A percentile compares a stretch with the other conserved stretches of the same genome.
Conservation (phyloP, 1,140 invertebrate genomes). For the Trachymyrmex cornetzi region DNA sequence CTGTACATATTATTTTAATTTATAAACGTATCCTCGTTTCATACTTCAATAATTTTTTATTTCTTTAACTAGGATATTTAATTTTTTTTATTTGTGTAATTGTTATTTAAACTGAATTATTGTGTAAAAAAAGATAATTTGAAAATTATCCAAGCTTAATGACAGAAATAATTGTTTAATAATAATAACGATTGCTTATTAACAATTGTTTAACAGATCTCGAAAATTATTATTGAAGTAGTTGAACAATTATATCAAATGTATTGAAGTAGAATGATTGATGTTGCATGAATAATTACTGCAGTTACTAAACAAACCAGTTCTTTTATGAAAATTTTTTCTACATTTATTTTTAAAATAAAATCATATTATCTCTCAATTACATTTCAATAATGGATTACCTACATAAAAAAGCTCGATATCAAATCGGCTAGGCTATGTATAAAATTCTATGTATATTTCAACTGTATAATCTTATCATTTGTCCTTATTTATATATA, state of each 20-base stretch:
- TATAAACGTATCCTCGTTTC: neutral
- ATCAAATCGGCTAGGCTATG: slow-evolving; percentile 19
- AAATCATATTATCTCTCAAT: neutral
- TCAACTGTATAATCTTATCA: slow-evolving; percentile 32
- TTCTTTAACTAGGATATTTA: neutral
- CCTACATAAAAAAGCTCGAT: slow-evolving; percentile 4
- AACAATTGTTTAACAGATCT: neutral
- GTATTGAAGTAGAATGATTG: neutral
- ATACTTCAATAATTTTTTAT: neutral
- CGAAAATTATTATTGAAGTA: slow-evolving; percentile 7
- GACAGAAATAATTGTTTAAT: neutral
- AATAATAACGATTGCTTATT: neutral
- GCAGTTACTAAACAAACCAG: neutral
- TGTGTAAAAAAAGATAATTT: slow-evolving; percentile 44
- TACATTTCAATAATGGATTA: slow-evolving; percentile 1
- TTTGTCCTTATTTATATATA: slow-evolving; percentile 22
- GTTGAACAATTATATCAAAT: neutral
- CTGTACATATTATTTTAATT: neutral
- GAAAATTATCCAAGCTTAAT: neutral
- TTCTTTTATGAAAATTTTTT: slow-evolving; percentile 2
- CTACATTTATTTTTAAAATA: slow-evolving; percentile 16
- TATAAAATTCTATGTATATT: slow-evolving; percentile 44
- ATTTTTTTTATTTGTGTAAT: slow-evolving; percentile 15
- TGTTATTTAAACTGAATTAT: neutral
- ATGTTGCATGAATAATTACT: neutral